Percentiles rank a stretch among this genome's conserved stretches.
These are phyloP conservation scores for Sitta carolinensis DNA, from an alignment of 2,797 vertebrate genomes.

Conservation along the genomic window DNA sequence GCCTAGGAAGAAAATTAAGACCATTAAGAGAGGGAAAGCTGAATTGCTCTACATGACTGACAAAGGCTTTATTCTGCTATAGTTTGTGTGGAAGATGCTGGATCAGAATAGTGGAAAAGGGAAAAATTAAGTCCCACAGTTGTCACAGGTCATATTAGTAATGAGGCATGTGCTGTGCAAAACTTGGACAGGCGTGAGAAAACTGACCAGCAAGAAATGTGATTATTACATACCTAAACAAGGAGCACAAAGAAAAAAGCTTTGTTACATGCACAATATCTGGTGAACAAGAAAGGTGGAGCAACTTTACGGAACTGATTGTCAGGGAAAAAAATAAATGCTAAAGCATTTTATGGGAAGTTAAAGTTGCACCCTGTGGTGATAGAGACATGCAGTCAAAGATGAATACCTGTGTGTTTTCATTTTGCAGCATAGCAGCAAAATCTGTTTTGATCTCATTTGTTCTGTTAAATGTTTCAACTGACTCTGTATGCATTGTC, in stretches of 20 bases:
- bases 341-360: background rate
- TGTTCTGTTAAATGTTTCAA: background rate
- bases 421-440: background rate
- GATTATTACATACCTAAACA: background rate
- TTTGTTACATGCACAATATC: background rate
- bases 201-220: background rate
- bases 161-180: background rate
- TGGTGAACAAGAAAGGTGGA: background rate
- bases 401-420: background rate
- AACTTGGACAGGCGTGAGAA: background rate
- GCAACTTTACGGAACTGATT: background rate
- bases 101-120: background rate
- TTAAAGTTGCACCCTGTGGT: background rate
- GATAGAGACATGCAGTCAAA: background rate
- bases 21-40: background rate
- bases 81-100: background rate
- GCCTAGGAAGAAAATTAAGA: background rate
- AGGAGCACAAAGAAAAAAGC: background rate
- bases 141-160: background rate
- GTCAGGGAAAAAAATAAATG: background rate
- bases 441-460: background rate
- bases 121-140: background rate
- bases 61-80: background rate
- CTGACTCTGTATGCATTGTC: background rate
- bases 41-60: background rate